A percentile compares a stretch with the other conserved stretches of the same genome.
phyloP scores from a whole-genome alignment of 2,113 vertebrate species.

The Toxotes chatareus region DNA sequence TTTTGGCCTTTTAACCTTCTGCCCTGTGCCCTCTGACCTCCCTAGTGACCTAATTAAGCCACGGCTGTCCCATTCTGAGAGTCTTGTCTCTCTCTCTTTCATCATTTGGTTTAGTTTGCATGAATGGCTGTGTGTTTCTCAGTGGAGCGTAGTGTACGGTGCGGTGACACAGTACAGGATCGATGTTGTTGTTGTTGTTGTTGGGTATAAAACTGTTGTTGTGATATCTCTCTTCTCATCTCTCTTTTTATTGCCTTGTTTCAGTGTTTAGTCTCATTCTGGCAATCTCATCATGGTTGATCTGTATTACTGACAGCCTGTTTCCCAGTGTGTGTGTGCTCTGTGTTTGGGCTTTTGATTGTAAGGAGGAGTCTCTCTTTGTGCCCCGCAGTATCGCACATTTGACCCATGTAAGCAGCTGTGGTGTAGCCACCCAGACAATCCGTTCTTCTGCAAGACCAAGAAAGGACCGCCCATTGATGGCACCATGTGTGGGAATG shows the following conservation, averaged over 20 bases:
- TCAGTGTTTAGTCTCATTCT: constrained; percentile 62
- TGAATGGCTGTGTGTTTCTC: constrained; percentile 81
- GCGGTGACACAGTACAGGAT: constrained; percentile 64
- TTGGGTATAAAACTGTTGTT: constrained; percentile 57
- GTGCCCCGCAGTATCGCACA: constrained; percentile 90
- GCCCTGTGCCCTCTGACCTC: constrained; percentile 65
- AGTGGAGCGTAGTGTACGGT: constrained; percentile 71
- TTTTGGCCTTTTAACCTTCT: constrained; percentile 62
- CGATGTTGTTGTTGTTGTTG: constrained; percentile 62
- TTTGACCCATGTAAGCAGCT: constrained; percentile 98
- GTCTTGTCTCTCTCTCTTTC: constrained; percentile 63
- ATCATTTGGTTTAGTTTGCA: constrained; percentile 83
- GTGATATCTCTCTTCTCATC: constrained; percentile 68
- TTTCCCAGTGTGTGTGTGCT: constrained; percentile 9
- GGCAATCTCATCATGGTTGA: constrained; percentile 52
- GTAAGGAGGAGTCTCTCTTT: constrained; percentile 59
- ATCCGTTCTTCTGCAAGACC: constrained; percentile 99
- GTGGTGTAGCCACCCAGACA: constrained; percentile 98
- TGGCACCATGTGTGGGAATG: constrained; percentile 94
- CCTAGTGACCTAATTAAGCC: constrained; percentile 62
- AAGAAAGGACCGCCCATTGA: constrained; percentile 98
- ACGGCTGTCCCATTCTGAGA: constrained; percentile 60
- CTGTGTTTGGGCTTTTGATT: constrained; percentile 18
- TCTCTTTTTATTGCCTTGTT: constrained; percentile 53
- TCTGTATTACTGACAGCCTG: constrained; percentile 24